phyloP scores from a whole-genome alignment of 2,113 vertebrate genomes.

The Callaeas wilsoni region DNA sequence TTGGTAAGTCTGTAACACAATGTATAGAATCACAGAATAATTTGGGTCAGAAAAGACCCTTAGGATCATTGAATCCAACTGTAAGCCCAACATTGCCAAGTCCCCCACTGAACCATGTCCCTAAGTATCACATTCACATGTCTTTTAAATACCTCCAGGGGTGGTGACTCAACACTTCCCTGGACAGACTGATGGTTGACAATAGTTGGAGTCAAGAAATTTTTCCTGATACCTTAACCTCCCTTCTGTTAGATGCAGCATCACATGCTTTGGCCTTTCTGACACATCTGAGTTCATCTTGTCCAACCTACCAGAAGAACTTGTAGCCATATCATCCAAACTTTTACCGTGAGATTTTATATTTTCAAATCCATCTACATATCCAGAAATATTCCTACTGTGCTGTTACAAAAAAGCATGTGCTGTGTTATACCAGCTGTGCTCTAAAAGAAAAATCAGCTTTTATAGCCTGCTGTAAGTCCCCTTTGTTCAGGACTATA shows the following conservation, averaged over 20 bases:
- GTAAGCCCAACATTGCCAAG: background rate
- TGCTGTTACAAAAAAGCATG: background rate
- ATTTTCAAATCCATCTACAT: background rate
- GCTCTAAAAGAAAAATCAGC: background rate
- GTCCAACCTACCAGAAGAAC: background rate
- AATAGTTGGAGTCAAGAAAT: background rate
- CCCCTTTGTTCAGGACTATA: background rate
- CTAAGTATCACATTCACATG: accelerated
- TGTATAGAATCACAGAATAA: background rate
- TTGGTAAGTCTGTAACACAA: background rate
- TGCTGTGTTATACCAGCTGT: background rate
- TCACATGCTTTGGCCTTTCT: background rate
- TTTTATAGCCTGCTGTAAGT: background rate
- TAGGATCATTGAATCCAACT: background rate
- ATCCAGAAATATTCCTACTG: background rate
- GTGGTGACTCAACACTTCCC: background rate
- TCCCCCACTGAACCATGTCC: background rate
- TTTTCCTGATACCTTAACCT: background rate
- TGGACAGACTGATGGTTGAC: background rate
- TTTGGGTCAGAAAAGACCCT: background rate
- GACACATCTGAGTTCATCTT: background rate
- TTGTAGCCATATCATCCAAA: background rate
- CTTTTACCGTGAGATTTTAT: background rate
- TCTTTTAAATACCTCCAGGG: background rate
- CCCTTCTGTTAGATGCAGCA: background rate